These are phyloP conservation scores for Euborellia annulipes DNA, from an alignment of 1,140 invertebrate genomes.

Conservation along the genomic window DNA sequence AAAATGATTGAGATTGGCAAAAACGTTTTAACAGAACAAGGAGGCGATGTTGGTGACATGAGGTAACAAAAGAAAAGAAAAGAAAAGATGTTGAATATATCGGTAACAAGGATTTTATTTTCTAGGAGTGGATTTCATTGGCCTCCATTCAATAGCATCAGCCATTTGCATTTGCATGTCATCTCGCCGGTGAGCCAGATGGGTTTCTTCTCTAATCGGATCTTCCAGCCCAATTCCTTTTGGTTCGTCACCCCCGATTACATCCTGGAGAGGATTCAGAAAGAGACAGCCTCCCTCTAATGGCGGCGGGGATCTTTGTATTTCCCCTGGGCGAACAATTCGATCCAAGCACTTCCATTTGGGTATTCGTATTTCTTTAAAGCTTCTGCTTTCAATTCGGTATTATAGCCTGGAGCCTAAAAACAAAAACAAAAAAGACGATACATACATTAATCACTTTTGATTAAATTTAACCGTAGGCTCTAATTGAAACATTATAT, in stretches of 20 bases:
- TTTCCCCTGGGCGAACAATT: conserved; percentile 33
- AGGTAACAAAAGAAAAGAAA: too few species aligned
- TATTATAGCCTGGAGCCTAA: conserved; percentile 59
- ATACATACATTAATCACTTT: too few species aligned
- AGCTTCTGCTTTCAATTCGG: conserved; percentile 50
- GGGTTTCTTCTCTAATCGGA: conserved; percentile 42
- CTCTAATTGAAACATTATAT: too few species aligned
- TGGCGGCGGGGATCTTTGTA: conserved; percentile 22
- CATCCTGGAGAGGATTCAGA: too few species aligned
- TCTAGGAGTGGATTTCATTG: conserved; percentile 71
- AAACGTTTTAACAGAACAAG: conserved; percentile 33
- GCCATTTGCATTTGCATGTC: conserved; percentile 75
- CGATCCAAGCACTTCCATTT: conserved; percentile 53
- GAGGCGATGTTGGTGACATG: conserved; percentile 33
- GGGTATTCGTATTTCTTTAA: conserved; percentile 57
- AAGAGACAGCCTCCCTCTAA: too few species aligned
- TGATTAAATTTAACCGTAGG: too few species aligned
- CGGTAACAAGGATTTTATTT: neutral
- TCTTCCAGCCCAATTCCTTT: conserved; percentile 56
- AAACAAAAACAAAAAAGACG: conserved; percentile 14
- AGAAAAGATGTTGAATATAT: too few species aligned
- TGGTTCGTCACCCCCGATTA: conserved; percentile 57
- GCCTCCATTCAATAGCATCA: conserved; percentile 73
- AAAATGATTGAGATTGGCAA: conserved; percentile 40
- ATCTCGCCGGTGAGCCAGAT: conserved; percentile 68